Conservation (phyloP, 2,797 vertebrate species). For the Streptopelia turtur region DNA sequence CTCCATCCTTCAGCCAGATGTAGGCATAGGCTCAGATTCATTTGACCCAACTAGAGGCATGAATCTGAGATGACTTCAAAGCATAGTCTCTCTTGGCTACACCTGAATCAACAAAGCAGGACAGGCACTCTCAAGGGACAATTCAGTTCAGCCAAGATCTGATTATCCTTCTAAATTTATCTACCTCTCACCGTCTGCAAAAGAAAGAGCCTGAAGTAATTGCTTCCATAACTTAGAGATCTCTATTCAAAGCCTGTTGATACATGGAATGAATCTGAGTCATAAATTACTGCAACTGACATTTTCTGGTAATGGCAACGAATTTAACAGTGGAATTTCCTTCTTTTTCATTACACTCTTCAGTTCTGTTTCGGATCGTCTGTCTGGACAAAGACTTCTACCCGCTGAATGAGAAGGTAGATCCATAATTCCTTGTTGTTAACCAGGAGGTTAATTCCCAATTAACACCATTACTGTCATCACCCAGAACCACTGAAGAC, state of each 20-base stretch:
- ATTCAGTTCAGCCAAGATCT: not conserved
- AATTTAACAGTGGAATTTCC: constrained; percentile 46
- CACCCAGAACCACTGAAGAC: not conserved
- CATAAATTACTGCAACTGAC: not conserved
- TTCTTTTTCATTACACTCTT: constrained; percentile 15
- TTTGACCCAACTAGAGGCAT: not conserved
- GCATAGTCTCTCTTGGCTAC: not conserved
- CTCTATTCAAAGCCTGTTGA: not conserved
- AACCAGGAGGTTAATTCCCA: not conserved
- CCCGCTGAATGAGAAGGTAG: constrained; percentile 75
- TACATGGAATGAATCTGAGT: not conserved
- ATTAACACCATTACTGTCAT: not conserved
- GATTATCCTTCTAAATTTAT: constrained; percentile 21
- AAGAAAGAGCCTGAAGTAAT: not conserved
- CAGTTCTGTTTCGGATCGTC: constrained; percentile 86
- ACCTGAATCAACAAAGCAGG: not conserved
- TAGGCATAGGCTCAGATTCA: not conserved
- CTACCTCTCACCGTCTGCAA: not conserved
- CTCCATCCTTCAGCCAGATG: not conserved
- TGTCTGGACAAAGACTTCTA: constrained; percentile 80
- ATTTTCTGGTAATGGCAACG: not conserved
- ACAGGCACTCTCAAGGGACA: not conserved
- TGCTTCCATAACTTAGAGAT: not conserved
- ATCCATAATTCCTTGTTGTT: not conserved
- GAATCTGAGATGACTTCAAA: not conserved